phyloP scores from a whole-genome alignment of 1,140 invertebrate genomes.

The Chironomus striatipennis region DNA sequence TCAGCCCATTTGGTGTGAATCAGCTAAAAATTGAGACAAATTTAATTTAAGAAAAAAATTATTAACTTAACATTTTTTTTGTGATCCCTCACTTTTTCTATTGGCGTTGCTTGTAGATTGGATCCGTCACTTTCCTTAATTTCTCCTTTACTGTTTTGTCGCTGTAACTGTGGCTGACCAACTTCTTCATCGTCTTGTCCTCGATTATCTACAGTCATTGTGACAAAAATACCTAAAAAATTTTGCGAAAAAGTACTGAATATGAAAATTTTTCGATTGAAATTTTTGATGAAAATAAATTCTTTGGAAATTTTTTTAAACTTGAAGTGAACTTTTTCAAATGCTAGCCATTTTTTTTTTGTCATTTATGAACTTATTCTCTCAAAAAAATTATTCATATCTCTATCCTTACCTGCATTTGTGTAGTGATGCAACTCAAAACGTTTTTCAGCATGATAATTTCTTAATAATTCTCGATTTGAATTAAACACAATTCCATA shows the following conservation, averaged over 20 bases:
- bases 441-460: slow-evolving; percentile 13
- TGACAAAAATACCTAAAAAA: not conserved
- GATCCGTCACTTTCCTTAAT: not conserved
- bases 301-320: not conserved
- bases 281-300: not conserved
- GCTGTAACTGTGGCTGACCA: not conserved
- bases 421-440: slow-evolving; percentile 17
- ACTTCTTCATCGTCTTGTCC: slow-evolving; percentile 1
- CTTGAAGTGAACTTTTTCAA: not conserved
- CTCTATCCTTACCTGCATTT: not conserved
- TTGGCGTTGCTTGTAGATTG: not conserved
- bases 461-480: slow-evolving; percentile 3
- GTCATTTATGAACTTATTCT: no score
- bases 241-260: not conserved
- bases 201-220: slow-evolving; percentile 14
- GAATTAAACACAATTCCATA: not conserved
- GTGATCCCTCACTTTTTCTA: not conserved
- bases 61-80: no score
- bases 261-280: no score
- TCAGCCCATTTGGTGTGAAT: slow-evolving; percentile 18
- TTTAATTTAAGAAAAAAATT: not conserved
- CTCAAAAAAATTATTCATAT: no score
- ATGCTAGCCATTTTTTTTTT: no score
- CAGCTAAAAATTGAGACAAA: not conserved
- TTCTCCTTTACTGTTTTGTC: not conserved